Conservation (phyloP, 2,797 vertebrate genomes). For the Brachymystax lenok region DNA sequence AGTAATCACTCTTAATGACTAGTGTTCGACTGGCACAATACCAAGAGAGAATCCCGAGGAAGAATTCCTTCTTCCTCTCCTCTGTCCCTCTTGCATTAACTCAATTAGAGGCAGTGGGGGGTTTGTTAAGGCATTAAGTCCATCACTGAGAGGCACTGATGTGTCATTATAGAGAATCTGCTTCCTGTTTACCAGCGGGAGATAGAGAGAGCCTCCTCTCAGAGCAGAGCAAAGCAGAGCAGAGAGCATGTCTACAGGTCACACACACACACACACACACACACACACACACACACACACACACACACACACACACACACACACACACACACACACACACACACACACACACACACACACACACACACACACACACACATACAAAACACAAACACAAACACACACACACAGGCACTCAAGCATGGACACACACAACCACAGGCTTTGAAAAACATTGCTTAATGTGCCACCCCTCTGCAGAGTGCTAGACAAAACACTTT, state of each 20-base stretch:
- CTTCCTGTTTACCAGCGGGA: constrained; percentile 43
- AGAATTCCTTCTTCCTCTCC: not conserved
- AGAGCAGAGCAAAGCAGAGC: not conserved
- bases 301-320: constrained; percentile 20
- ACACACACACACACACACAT: too few relatives aligned
- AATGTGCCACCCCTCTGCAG: too few relatives aligned
- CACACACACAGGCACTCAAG: too few relatives aligned
- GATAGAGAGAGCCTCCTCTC: not conserved
- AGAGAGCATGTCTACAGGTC: constrained; percentile 6
- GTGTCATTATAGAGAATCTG: constrained; percentile 39
- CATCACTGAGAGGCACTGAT: constrained; percentile 31
- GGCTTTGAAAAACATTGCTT: not conserved
- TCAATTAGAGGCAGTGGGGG: not conserved
- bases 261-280: constrained; percentile 22
- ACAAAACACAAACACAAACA: too few relatives aligned
- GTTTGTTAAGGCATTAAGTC: constrained; percentile 28
- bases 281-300: constrained; percentile 20
- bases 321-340: constrained; percentile 23
- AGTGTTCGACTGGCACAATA: not conserved
- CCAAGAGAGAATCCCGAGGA: not conserved
- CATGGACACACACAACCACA: too few relatives aligned
- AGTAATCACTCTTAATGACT: not conserved
- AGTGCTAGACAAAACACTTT: too few relatives aligned
- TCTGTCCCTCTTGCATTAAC: not conserved
- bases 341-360: not conserved